Conservation (phyloP, 1,140 invertebrate species). For the Artemia franciscana region DNA sequence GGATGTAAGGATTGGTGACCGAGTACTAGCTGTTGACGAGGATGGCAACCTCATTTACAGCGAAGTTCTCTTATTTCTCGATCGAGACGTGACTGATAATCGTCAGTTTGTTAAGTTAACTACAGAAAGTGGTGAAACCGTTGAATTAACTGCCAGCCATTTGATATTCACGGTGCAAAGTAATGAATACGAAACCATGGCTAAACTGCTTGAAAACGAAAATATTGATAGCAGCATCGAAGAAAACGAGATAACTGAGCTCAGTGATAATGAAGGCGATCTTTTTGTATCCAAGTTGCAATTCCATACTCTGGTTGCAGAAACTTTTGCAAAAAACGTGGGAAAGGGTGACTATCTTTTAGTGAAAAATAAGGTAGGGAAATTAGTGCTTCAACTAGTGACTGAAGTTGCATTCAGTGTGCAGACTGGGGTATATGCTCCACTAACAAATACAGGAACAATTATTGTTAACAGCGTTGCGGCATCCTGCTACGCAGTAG, state of each 20-base stretch:
- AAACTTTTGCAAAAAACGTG: conserved; percentile 20
- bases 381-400: conserved; percentile 24
- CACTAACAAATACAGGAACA: conserved; percentile 62
- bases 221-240: conserved; percentile 4
- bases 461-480: conserved; percentile 71
- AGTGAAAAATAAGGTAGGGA: conserved; percentile 25
- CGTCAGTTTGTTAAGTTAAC: conserved; percentile 43
- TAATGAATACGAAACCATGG: conserved; percentile 4
- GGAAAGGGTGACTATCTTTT: conserved; percentile 19
- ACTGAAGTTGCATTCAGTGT: conserved; percentile 28
- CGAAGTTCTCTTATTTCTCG: conserved; percentile 70
- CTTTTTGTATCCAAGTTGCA: conserved; percentile 1
- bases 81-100: conserved; percentile 38
- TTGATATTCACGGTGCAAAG: conserved; percentile 30
- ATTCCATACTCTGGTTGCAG: conserved; percentile 2
- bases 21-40: conserved; percentile 43
- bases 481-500: conserved; percentile 79
- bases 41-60: conserved; percentile 44
- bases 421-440: conserved; percentile 57
- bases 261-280: conserved; percentile 1
- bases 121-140: conserved; percentile 36
- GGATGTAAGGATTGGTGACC: conserved; percentile 47
- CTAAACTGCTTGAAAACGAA: background rate
- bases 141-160: conserved; percentile 66
- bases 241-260: background rate